Evolutionary conservation across 1,140 invertebrate genomes (phyloP).

Genomic region (Philaenus spumarius): DNA sequence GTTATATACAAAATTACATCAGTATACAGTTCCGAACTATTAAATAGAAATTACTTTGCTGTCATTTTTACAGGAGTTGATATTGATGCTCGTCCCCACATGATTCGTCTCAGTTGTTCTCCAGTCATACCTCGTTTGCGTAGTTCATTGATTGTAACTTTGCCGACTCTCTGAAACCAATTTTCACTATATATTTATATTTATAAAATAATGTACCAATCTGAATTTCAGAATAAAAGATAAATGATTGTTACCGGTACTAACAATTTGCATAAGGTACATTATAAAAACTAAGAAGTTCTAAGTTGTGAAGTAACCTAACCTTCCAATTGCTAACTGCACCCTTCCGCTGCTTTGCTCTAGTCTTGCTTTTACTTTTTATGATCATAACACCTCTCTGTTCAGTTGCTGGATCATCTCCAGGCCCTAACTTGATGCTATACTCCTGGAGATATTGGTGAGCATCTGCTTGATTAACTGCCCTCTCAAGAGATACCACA

Average conservation of each 20-base stretch:
- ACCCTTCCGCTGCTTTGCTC: slow-evolving; percentile 93
- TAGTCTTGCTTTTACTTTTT: slow-evolving; percentile 92
- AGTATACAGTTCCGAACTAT: too few relatives aligned
- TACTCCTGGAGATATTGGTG: slow-evolving; percentile 91
- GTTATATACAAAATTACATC: too few relatives aligned
- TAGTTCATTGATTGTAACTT: slow-evolving; percentile 76
- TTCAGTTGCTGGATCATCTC: slow-evolving; percentile 72
- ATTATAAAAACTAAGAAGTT: too few relatives aligned
- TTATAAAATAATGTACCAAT: too few relatives aligned
- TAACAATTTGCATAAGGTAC: too few relatives aligned
- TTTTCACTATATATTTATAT: too few relatives aligned
- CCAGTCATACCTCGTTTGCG: slow-evolving; percentile 77
- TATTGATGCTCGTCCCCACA: slow-evolving; percentile 83
- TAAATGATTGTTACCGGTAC: not conserved
- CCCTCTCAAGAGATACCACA: slow-evolving; percentile 89
- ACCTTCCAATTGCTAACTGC: slow-evolving; percentile 97
- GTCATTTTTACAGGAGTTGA: slow-evolving; percentile 69
- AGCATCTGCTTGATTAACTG: slow-evolving; percentile 81
- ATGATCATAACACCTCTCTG: slow-evolving; percentile 95
- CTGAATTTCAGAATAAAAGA: not conserved
- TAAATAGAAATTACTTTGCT: too few relatives aligned
- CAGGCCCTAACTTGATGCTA: slow-evolving; percentile 82
- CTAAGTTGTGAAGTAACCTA: too few relatives aligned
- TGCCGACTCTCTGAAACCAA: slow-evolving; percentile 65
- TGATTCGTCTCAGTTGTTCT: slow-evolving; percentile 72